Conservation (phyloP, 2,888 invertebrate genomes). For the Cerceris ruficornis region DNA sequence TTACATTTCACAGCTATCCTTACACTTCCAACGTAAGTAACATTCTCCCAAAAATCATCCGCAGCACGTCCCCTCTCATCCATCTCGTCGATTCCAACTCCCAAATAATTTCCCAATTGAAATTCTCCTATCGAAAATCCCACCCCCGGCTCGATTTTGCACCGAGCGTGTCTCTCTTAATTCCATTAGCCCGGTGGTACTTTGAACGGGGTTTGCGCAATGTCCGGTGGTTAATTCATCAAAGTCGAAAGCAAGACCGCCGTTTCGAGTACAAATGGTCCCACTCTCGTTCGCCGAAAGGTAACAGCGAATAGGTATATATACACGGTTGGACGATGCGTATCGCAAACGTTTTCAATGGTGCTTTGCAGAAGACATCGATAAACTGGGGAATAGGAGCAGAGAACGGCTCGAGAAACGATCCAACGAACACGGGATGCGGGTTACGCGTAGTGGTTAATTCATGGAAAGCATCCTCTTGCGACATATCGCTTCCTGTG, state of each 20-base stretch:
- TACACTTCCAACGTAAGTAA: no score
- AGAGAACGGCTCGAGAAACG: neutral
- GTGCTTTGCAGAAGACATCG: conserved; percentile 17
- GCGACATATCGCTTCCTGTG: conserved; percentile 18
- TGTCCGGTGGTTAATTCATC: conserved; percentile 41
- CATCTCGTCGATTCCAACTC: no score
- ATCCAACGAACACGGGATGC: neutral
- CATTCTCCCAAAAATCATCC: no score
- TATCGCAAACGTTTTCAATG: conserved; percentile 49
- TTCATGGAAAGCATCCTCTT: conserved; percentile 35
- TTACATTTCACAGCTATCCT: no score
- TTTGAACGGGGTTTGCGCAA: conserved; percentile 27
- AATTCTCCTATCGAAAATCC: no score
- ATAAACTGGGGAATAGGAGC: neutral
- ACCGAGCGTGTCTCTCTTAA: conserved; percentile 13
- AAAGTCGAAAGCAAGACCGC: conserved; percentile 41
- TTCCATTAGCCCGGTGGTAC: conserved; percentile 29
- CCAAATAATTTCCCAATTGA: no score
- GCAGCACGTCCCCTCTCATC: no score
- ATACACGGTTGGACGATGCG: conserved; percentile 1
- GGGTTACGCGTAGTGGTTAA: conserved; percentile 41
- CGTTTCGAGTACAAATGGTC: conserved; percentile 29
- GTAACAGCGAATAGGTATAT: neutral
- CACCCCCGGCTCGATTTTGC: neutral
- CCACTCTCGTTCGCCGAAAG: neutral